phyloP scores from a whole-genome alignment of 2,113 vertebrate species.

The Theropithecus gelada region DNA sequence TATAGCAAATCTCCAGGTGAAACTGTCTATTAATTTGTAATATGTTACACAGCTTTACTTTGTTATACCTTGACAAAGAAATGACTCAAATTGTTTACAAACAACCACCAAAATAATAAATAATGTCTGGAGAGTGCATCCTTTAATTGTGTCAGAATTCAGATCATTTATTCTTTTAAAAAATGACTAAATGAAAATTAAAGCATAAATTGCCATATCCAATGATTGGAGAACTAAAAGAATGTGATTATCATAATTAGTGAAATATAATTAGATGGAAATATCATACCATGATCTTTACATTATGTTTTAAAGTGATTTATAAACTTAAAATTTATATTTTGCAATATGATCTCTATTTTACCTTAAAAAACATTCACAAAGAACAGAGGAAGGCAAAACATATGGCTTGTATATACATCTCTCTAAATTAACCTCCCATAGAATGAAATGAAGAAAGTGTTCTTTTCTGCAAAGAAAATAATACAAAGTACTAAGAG shows the following conservation, averaged over 20 bases:
- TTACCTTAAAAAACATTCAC: background rate
- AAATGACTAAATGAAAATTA: background rate
- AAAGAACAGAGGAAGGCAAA: background rate
- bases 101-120: background rate
- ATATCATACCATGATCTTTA: background rate
- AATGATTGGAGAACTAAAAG: background rate
- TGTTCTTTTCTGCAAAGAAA: slow-evolving; percentile 40
- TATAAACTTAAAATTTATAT: background rate
- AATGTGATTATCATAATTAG: background rate
- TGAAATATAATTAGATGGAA: background rate
- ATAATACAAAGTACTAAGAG: background rate
- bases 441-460: slow-evolving; percentile 36
- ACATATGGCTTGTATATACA: background rate
- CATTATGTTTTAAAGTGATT: background rate
- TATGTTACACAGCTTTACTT: background rate
- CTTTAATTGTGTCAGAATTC: background rate
- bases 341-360: background rate
- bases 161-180: background rate
- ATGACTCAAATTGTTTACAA: background rate
- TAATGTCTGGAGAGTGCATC: background rate
- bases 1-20: background rate
- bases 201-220: background rate
- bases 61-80: background rate
- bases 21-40: background rate
- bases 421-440: slow-evolving; percentile 37